Percentiles rank a stretch among this genome's conserved stretches.
These are phyloP conservation scores for Melanotaenia pygmaea DNA, from an alignment of 2,797 vertebrate genomes.

Conservation along the genomic window DNA sequence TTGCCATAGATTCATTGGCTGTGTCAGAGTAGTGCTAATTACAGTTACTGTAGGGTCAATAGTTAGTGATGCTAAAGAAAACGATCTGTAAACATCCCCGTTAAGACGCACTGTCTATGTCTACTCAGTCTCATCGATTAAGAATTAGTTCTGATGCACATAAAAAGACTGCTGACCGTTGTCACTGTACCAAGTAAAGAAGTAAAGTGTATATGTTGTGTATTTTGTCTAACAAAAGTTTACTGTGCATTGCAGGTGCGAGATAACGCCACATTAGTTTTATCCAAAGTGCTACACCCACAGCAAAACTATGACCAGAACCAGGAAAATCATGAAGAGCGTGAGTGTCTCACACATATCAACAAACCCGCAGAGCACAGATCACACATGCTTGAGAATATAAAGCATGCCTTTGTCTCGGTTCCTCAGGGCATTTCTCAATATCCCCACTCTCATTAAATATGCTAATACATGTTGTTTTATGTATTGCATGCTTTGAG, in stretches of 20 bases:
- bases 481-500: slow-evolving; percentile 47
- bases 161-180: slow-evolving; percentile 46
- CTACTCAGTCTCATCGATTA: slow-evolving; percentile 61
- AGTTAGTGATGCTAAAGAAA: slow-evolving; percentile 51
- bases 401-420: slow-evolving; percentile 34
- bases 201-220: slow-evolving; percentile 17
- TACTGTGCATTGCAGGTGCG: slow-evolving; percentile 86
- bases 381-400: slow-evolving; percentile 34
- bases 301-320: slow-evolving; percentile 95
- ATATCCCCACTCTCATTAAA: slow-evolving; percentile 60
- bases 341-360: slow-evolving; percentile 80
- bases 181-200: slow-evolving; percentile 23
- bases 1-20: slow-evolving; percentile 42
- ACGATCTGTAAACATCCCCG: slow-evolving; percentile 57
- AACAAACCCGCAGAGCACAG: slow-evolving; percentile 2
- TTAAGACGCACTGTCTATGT: slow-evolving; percentile 48
- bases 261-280: slow-evolving; percentile 92
- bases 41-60: slow-evolving; percentile 47
- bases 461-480: slow-evolving; percentile 71
- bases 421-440: slow-evolving; percentile 45
- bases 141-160: slow-evolving; percentile 56
- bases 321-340: slow-evolving; percentile 94
- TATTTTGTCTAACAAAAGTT: slow-evolving; percentile 23
- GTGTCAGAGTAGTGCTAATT: slow-evolving; percentile 65
- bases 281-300: slow-evolving; percentile 89